Base-by-base conservation (phyloP, 2,113 vertebrate species). In the Beaufortia kweichowensis region DNA sequence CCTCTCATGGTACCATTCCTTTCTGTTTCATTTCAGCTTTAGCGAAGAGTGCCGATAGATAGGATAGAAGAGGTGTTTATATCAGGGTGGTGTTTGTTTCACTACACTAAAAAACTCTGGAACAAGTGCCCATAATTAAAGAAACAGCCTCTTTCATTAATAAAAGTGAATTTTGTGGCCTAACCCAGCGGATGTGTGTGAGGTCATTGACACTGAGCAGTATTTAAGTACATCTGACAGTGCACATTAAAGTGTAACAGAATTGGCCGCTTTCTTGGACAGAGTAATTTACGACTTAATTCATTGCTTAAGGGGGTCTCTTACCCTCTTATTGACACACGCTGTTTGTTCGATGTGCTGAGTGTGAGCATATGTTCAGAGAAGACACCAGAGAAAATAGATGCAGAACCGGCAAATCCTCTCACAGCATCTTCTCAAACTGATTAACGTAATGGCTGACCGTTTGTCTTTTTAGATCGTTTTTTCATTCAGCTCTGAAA, bases 221-320 rank as follows among this genome's bases (percentile, higher is more conserved):
- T 68, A 63, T 69, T 71, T 72, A 80, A 77, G 69, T 57, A 69
- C 24, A 21, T 80, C 62, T 77, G 43, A 74, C 76, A 48, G 55
- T 76, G 50, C 73, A 65, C 48, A 65, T 80, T 69, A n/a, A 76
- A 63, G 21, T 39, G 9, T 48, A 43, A 59, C 29, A 62, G 64
- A 73, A 79, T 77, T 11, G 57, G n/a, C 41, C 9, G 50, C 43
- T 71, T 82, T 41, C 53, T 56, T 69, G 61, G 73, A 57, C 2
- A 12, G 56, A 77, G 63, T 77, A 23, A 80, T 77, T 77, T 77
- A 80, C 56, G 29, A 59, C 68, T 63, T 76, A 75, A 80, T 70
- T 80, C 33, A 50, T 56, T 63, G 64, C 79, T 62, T 69, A 29
- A 80, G 43, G 79, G 57, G 53, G 24, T 35, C 35, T 65, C 24